Evolutionary conservation across 1,140 invertebrate species (phyloP).

Genomic region (Pachyrhynchus sulphureomaculatus): DNA sequence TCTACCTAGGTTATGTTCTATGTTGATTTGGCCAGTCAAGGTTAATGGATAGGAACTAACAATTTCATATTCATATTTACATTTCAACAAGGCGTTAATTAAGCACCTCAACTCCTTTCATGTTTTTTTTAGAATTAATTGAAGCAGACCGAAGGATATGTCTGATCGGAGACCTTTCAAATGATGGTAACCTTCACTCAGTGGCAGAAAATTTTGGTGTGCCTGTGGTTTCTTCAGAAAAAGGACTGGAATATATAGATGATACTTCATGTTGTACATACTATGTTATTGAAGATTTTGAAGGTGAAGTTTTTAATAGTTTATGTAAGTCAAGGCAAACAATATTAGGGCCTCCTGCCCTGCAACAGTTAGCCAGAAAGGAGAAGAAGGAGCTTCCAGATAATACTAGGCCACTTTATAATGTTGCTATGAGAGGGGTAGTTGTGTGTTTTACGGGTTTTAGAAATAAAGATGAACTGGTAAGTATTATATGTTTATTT

Average conservation of each 20-base stretch:
- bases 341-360: constrained; percentile 73
- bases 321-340: constrained; percentile 66
- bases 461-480: constrained; percentile 82
- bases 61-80: background rate
- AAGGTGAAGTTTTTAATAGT: constrained; percentile 64
- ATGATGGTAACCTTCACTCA: constrained; percentile 56
- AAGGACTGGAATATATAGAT: constrained; percentile 59
- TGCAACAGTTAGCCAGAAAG: constrained; percentile 72
- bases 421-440: constrained; percentile 79
- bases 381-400: constrained; percentile 59
- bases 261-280: constrained; percentile 65
- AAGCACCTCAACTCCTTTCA: too few relatives aligned
- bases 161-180: constrained; percentile 58
- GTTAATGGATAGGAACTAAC: constrained; percentile 8
- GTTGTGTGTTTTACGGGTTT: constrained; percentile 90
- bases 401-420: constrained; percentile 80
- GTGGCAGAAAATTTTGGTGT: constrained; percentile 65
- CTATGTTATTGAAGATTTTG: constrained; percentile 71
- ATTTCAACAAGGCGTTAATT: background rate
- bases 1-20: constrained; percentile 43
- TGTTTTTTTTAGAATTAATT: constrained; percentile 42
- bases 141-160: constrained; percentile 61
- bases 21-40: constrained; percentile 22
- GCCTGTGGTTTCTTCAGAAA: constrained; percentile 63
- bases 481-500: constrained; percentile 52